phyloP scores from a whole-genome alignment of 2,888 invertebrate species.

The Xylota sylvarum region DNA sequence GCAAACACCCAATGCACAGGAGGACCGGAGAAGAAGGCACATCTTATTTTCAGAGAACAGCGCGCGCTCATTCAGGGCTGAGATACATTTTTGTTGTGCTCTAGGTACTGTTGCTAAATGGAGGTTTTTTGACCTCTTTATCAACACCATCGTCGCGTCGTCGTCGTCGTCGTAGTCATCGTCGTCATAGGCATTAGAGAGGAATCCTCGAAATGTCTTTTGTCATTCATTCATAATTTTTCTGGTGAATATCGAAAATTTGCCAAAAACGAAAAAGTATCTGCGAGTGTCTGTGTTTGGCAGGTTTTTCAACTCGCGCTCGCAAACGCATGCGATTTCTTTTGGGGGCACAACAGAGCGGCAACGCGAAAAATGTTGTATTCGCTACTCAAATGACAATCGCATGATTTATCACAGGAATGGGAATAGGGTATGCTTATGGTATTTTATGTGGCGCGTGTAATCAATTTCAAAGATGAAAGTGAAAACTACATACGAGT shows the following conservation, averaged over 20 bases:
- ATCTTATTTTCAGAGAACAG: slow-evolving; percentile 46
- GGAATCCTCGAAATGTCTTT: slow-evolving; percentile 24
- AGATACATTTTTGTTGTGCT: slow-evolving; percentile 10
- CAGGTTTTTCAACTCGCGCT: slow-evolving; percentile 57
- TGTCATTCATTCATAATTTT: slow-evolving; percentile 64
- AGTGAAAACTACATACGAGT: slow-evolving; percentile 48
- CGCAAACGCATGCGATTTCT: slow-evolving; percentile 37
- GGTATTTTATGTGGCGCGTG: slow-evolving; percentile 70
- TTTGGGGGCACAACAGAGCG: slow-evolving; percentile 12
- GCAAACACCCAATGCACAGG: background rate
- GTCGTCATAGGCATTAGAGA: slow-evolving; percentile 26
- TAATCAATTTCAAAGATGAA: slow-evolving; percentile 73
- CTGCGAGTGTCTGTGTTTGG: slow-evolving; percentile 15
- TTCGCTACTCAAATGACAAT: slow-evolving; percentile 61
- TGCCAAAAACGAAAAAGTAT: slow-evolving; percentile 39
- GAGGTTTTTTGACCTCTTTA: slow-evolving; percentile 65
- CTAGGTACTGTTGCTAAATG: slow-evolving; percentile 17
- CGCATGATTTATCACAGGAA: slow-evolving; percentile 67
- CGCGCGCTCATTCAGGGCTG: slow-evolving; percentile 24
- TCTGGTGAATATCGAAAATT: slow-evolving; percentile 50
- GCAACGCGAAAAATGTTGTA: slow-evolving; percentile 37
- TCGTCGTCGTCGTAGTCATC: background rate
- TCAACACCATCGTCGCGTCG: slow-evolving; percentile 39
- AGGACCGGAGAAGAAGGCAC: slow-evolving; percentile 1
- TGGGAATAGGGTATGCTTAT: slow-evolving; percentile 44